Conservation (phyloP, 2,113 vertebrate species). For the Halcyon senegalensis region DNA sequence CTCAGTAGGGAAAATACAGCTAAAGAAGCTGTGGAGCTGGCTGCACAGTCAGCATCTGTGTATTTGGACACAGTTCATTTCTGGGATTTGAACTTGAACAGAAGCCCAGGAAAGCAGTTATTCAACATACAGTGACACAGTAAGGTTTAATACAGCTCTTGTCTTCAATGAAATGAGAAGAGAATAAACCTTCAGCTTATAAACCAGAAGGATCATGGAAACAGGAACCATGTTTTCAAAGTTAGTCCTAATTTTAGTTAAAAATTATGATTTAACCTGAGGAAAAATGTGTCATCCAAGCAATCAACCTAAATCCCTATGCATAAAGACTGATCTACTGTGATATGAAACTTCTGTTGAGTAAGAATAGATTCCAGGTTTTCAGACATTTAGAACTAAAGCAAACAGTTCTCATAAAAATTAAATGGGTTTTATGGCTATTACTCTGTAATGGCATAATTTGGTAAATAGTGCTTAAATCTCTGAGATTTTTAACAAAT, state of each 20-base stretch:
- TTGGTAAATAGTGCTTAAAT: not conserved
- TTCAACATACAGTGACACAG: not conserved
- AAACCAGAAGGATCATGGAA: not conserved
- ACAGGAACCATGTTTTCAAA: not conserved
- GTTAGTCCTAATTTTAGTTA: not conserved
- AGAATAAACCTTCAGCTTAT: not conserved
- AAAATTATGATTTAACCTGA: not conserved
- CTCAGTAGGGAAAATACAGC: not conserved
- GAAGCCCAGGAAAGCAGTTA: not conserved
- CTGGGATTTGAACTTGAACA: not conserved
- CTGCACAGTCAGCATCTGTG: not conserved
- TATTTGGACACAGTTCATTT: not conserved
- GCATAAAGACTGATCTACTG: not conserved
- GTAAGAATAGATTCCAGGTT: not conserved
- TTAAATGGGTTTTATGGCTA: accelerated
- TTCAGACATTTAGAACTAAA: not conserved
- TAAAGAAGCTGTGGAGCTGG: not conserved
- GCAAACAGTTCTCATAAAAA: not conserved
- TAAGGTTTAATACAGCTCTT: not conserved
- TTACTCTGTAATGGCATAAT: not conserved
- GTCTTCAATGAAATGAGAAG: not conserved
- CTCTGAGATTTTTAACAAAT: not conserved
- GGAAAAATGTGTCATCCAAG: not conserved
- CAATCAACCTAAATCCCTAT: not conserved
- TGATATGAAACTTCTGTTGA: not conserved